Base-by-base conservation (phyloP, 2,888 invertebrate species). In the Rhabditoides inermis region DNA sequence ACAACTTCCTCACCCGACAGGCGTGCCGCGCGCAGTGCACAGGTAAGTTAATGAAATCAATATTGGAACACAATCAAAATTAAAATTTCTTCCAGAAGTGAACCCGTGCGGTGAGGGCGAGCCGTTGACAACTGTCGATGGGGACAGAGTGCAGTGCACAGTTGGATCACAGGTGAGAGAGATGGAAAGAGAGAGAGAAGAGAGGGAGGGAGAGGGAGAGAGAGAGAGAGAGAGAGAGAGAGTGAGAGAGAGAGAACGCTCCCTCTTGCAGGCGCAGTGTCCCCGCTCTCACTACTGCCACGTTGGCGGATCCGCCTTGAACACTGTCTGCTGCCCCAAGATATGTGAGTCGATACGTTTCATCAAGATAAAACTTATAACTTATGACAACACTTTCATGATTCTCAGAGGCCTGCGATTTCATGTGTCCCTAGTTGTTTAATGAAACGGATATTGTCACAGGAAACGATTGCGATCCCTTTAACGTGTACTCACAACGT, bases 81-180 rank as follows among this genome's bases (percentile, higher is more conserved):
- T 10, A 10, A 32, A 10, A 32, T 32, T 10, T 15, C 23, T 42
- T 61, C 32, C 54, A 65, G 71, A 69, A 37, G 51, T 64, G 49
- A 73, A 72, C 50, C 72, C 73, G 6, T 73, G 73, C 54, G 68
- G 67, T 25, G 45, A 51, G 23, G 72, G 73, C 6, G 67, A 72
- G 28, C 70, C 72, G 10, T 42, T 70, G 27, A 53, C 59, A 3
- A 65, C 68, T 51, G 55, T 52, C n/a, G 55, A 55, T 32, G 69
- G 69, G 12, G 66, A 70, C 20, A 48, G 70, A 49, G 45, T 63
- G 37, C 56, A 64, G 42, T 70, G 70, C 40, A 68, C 65, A 25
- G 65, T 65, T 10, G 65, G 36, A 20, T 36, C 3, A 45, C n/a
- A n/a, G 36, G 36, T 10, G 15, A 52, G 44, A 41, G 58, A n/a